Conservation (phyloP, 2,888 invertebrate genomes). For the Macrophya annulata region DNA sequence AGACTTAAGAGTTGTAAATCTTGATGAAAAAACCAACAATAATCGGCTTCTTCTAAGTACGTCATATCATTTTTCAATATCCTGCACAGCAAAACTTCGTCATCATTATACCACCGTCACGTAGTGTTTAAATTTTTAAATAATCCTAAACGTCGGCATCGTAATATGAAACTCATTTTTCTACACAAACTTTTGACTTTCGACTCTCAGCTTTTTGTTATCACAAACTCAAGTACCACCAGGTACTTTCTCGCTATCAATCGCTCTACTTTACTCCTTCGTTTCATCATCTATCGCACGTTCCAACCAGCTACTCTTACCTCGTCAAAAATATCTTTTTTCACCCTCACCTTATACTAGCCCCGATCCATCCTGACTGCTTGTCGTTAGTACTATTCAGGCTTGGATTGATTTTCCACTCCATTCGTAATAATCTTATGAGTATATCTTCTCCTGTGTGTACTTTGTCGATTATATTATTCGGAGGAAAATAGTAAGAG, state of each 20-base stretch:
- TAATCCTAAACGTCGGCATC: neutral
- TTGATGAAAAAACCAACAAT: neutral
- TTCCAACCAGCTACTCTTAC: neutral
- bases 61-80: neutral
- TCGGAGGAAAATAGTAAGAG: neutral
- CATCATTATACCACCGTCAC: neutral
- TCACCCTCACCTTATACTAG: neutral
- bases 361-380: neutral
- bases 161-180: neutral
- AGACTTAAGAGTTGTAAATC: neutral
- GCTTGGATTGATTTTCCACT: neutral
- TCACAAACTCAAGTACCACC: neutral
- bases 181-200: neutral
- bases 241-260: constrained; percentile 22
- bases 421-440: neutral
- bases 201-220: neutral
- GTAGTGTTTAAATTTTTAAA: neutral
- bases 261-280: neutral
- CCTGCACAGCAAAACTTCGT: neutral
- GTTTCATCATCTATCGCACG: constrained; percentile 29
- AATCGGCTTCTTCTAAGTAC: neutral
- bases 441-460: neutral
- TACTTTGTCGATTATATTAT: neutral
- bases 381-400: neutral
- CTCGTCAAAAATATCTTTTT: neutral